Evolutionary conservation across 2,113 vertebrate species (phyloP).

Genomic region (Lutjanus erythropterus): DNA sequence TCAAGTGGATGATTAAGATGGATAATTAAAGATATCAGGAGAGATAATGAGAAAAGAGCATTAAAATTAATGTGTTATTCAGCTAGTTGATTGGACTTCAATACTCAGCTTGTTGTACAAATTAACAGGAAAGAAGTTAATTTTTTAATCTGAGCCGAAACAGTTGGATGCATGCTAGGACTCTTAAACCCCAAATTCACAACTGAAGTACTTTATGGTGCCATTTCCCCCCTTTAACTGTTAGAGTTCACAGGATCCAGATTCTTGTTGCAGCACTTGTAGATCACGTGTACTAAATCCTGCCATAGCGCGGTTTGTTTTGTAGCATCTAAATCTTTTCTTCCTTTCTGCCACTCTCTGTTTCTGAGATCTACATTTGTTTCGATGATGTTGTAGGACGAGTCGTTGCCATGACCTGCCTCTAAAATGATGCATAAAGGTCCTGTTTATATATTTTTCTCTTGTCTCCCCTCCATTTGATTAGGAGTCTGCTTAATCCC

Average conservation of each 20-base stretch:
- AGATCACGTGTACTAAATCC: neutral
- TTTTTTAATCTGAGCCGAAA: neutral
- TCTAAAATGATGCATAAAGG: constrained; percentile 31
- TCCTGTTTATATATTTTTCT: constrained; percentile 47
- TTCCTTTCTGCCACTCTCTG: neutral
- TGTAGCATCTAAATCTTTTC: neutral
- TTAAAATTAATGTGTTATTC: no score
- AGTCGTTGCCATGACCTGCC: constrained; percentile 12
- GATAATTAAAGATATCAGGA: no score
- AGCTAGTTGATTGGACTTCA: no score
- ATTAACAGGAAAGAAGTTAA: neutral
- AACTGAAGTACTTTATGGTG: neutral
- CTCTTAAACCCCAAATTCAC: neutral
- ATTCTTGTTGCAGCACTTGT: neutral
- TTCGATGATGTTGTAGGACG: neutral
- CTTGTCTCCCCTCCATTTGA: constrained; percentile 64
- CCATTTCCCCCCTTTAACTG: neutral
- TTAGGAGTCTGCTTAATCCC: constrained; percentile 77
- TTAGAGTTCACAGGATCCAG: neutral
- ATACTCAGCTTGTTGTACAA: no score
- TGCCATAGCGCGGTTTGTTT: neutral
- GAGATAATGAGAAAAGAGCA: no score
- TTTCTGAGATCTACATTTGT: neutral
- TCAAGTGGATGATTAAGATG: no score
- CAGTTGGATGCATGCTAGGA: neutral